Base-by-base conservation (phyloP, 2,888 invertebrate species). In the Erebia palarica region DNA sequence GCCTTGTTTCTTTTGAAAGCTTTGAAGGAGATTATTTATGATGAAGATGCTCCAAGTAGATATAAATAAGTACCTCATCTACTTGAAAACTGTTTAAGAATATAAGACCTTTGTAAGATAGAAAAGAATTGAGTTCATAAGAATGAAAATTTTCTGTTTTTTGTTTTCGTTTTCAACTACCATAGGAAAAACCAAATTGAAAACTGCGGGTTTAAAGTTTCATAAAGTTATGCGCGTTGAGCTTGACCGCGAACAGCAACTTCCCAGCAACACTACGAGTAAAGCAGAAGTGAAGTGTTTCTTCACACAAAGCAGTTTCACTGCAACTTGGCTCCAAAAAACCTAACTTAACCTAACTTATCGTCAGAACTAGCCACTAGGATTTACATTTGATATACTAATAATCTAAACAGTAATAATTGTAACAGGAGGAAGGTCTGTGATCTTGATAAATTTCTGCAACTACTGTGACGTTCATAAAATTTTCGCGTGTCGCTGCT, bases 271-370 rank as follows among this genome's bases (percentile, higher is more conserved):
- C 89, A 90, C 89, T 85, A 86, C 84, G 86, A 88, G 86, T 84
- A 84, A 89, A 89, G 88, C 88, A 88, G 89, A 87, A 91, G 87
- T 90, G 89, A 89, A 91, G 90, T 91, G 90, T 91, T 91, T 89
- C 89, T 89, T 87, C 86, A 87, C 89, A 89, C 89, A 88, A 88
- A 89, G 84, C 85, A 84, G 84, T 84, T 86, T 84, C 85, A 82
- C 81, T 70, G 76, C 71, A 76, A 78, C 75, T 77, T 79, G 60
- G 68, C 66, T 69, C 76, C 75, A 78, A 80, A 79, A 78, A 76
- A 55, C 55, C 55, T 10, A n/a, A n/a, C n/a, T n/a, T n/a, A n/a
- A n/a, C 16, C 55, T 18, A 18, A 53, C n/a, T 53, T 16, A 18
- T 18, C 10, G n/a, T 16, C 16, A 55, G 55, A 18, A 55, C 9